Evolutionary conservation across 92 coral and sea anemone species (phyloP).

Genomic region (Diadumene lineata): DNA sequence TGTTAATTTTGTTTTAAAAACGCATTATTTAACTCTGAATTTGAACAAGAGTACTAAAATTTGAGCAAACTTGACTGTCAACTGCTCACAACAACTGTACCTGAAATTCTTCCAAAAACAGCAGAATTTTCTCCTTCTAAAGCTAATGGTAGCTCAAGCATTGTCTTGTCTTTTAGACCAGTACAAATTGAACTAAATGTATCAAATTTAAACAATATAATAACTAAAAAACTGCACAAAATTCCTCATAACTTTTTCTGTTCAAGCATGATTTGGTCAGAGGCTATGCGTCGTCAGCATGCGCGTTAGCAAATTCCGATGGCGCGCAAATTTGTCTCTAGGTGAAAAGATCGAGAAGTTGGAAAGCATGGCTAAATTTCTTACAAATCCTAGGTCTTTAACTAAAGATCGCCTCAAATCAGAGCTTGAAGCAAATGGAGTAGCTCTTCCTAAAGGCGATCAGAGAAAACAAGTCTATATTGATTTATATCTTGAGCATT

Average conservation of each 20-base stretch:
- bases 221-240: neutral
- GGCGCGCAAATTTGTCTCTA: slow-evolving; percentile 63
- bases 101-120: slow-evolving; percentile 72
- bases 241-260: neutral
- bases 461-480: slow-evolving; percentile 87
- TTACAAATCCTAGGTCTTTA: slow-evolving; percentile 69
- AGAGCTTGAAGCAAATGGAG: slow-evolving; percentile 73
- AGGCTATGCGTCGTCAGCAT: slow-evolving; percentile 43
- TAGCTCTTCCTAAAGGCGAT: slow-evolving; percentile 78
- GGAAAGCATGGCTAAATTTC: slow-evolving; percentile 68
- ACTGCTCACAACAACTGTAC: slow-evolving; percentile 25
- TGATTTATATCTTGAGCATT: slow-evolving; percentile 68
- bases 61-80: neutral
- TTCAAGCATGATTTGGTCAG: too few species aligned
- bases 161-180: neutral
- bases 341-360: too few species aligned
- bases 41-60: neutral
- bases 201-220: neutral
- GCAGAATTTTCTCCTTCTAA: slow-evolving; percentile 50
- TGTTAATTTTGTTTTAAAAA: too few species aligned
- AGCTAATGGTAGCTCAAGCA: slow-evolving; percentile 70
- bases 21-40: too few species aligned
- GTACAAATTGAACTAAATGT: neutral
- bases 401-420: slow-evolving; percentile 87
- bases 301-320: slow-evolving; percentile 40